Conservation (phyloP, 2,797 vertebrate species). For the Sebastes goodei region DNA sequence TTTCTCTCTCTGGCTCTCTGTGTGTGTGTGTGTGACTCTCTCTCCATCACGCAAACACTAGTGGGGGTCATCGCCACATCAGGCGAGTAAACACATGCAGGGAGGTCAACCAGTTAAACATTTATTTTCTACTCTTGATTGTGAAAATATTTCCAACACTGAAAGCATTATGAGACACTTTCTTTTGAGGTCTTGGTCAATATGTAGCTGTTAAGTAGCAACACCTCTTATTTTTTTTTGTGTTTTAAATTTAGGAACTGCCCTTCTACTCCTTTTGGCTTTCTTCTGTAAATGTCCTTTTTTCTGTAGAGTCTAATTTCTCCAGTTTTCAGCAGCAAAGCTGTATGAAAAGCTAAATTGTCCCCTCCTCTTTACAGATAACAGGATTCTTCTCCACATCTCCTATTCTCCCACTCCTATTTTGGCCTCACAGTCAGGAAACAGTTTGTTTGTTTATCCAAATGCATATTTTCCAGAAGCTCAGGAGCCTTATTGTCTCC, state of each 20-base stretch:
- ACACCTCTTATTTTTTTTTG: not conserved
- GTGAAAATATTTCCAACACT: not conserved
- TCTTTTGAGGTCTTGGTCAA: not conserved
- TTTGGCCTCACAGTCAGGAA: not conserved
- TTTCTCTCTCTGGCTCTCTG: not conserved
- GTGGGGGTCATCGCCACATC: slow-evolving; percentile 58
- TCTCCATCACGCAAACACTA: not conserved
- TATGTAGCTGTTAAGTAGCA: not conserved
- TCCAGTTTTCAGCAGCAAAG: not conserved
- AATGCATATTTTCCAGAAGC: not conserved
- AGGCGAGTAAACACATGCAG: slow-evolving; percentile 45
- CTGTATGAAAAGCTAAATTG: not conserved
- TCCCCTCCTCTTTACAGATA: not conserved
- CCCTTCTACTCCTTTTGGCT: not conserved
- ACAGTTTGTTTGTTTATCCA: not conserved
- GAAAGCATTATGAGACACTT: not conserved
- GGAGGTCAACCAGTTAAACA: slow-evolving; percentile 52
- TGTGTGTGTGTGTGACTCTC: not conserved
- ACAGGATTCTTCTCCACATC: not conserved
- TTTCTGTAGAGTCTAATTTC: not conserved
- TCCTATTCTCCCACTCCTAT: not conserved
- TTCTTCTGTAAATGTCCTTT: not conserved
- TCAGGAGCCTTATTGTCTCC: not conserved
- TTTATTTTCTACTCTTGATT: slow-evolving; percentile 18
- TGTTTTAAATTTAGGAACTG: not conserved